Base-by-base conservation (phyloP, 2,797 vertebrate species). In the Acomys russatus region DNA sequence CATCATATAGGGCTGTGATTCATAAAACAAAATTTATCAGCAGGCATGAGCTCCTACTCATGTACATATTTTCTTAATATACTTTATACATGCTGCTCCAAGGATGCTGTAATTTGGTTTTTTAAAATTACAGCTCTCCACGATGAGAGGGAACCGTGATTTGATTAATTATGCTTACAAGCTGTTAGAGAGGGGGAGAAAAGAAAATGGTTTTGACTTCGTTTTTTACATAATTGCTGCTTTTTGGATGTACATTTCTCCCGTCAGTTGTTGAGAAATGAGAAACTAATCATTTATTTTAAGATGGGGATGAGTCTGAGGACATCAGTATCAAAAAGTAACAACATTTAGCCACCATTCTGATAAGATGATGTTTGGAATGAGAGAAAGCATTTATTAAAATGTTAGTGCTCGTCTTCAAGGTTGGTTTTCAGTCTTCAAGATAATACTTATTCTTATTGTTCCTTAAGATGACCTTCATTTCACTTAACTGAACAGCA, bases 101-200 rank as follows among this genome's bases (percentile, higher is more conserved):
- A 96, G 94, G 95, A 97, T 97, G 94, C 92, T 98, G 91, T 98
- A 98, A 98, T 99, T 98, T 98, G 96, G 94, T 98, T 94, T 98
- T 97, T 97, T 97, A 98, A 98, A 59, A 98, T 98, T 98, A 98
- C 49, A 96, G 85, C 93, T 98, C 96, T 98, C 95, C 92, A 96
- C 59, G 92, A 96, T 97, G 98, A 97, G 97, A 98, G 95, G 94
- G 79, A 96, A 96, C 51, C 93, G 96, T 98, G 98, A 98, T 98
- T 98, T 98, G 98, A 98, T 98, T 98, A 98, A 98, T 98, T 97
- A 98, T 97, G 97, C 97, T 98, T 98, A 94, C 98, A 98, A 97
- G 92, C 96, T 98, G 95, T 98, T 98, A 85, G 4, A 96, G 95
- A 93, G 89, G 94, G 96, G 96, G 96, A 20, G 85, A 97, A 96